These are phyloP conservation scores for Polietes domitor DNA, from an alignment of 2,888 invertebrate genomes.

Conservation along the genomic window DNA sequence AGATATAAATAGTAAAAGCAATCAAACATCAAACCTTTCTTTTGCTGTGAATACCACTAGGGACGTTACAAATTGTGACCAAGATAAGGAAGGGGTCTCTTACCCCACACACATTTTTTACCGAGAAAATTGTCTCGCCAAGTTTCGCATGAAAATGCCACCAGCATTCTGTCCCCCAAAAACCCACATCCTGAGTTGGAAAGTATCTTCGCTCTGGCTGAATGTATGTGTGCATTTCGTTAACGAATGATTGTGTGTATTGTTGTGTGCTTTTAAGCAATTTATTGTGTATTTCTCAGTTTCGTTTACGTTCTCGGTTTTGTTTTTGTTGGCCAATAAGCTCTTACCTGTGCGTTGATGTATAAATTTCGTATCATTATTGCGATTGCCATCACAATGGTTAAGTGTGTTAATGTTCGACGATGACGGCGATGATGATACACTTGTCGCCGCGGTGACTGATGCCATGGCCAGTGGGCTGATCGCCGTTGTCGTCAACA, in stretches of 20 bases:
- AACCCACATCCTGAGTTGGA: neutral
- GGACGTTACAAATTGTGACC: too few species aligned
- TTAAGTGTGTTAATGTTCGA: conserved; percentile 67
- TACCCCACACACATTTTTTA: too few species aligned
- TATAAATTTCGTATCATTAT: conserved; percentile 71
- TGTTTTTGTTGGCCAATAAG: conserved; percentile 9
- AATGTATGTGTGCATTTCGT: too few species aligned
- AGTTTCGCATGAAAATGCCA: too few species aligned
- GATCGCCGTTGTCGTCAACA: neutral
- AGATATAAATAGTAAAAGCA: too few species aligned
- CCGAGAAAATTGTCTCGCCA: too few species aligned
- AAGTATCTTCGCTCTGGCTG: neutral
- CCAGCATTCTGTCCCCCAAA: too few species aligned
- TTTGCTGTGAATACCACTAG: too few species aligned
- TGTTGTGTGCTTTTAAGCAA: neutral
- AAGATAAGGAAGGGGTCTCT: too few species aligned
- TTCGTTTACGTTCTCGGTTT: neutral
- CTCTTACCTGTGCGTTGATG: conserved; percentile 72
- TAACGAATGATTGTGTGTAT: neutral
- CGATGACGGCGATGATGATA: conserved; percentile 16
- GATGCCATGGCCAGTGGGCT: neutral
- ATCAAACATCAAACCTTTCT: too few species aligned
- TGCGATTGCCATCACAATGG: conserved; percentile 77
- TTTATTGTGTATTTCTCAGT: neutral
- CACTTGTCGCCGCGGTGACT: neutral